Evolutionary conservation across 2,113 vertebrate genomes (phyloP).

Genomic region (Periophthalmus modestus): DNA sequence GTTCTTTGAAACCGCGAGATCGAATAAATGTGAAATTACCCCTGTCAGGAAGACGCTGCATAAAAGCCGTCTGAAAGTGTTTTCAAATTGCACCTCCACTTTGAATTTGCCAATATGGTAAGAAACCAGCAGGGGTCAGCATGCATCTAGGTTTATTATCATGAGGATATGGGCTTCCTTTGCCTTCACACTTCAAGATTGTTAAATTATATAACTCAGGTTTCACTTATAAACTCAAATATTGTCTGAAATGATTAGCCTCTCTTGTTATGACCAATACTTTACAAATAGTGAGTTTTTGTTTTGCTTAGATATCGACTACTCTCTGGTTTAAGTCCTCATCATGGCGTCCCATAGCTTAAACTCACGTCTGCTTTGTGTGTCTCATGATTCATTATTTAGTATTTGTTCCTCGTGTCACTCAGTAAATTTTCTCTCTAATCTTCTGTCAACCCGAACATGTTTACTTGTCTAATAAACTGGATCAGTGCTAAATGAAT

Average conservation of each 20-base stretch:
- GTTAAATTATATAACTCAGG: conserved; percentile 25
- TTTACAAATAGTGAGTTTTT: conserved; percentile 27
- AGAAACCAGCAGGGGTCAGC: conserved; percentile 74
- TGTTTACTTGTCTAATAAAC: conserved; percentile 30
- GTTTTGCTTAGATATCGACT: conserved; percentile 14
- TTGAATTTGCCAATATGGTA: conserved; percentile 22
- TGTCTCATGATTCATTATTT: conserved; percentile 33
- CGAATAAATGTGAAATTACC: background rate
- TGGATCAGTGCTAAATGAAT: conserved; percentile 20
- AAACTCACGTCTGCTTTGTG: conserved; percentile 21
- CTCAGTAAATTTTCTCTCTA: conserved; percentile 17
- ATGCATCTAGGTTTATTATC: conserved; percentile 31
- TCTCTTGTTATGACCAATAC: conserved; percentile 25
- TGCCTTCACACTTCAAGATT: conserved; percentile 12
- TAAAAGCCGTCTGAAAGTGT: background rate
- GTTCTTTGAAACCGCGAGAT: background rate
- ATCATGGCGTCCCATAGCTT: background rate
- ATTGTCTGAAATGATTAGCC: background rate
- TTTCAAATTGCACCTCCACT: background rate
- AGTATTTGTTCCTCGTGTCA: conserved; percentile 28
- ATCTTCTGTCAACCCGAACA: conserved; percentile 22
- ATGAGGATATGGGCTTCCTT: conserved; percentile 5
- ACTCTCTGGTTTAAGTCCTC: conserved; percentile 31
- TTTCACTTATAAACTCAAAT: conserved; percentile 13
- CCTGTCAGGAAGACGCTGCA: background rate